Base-by-base conservation (phyloP, 1,140 invertebrate genomes). In the Diploscapter pachys region DNA sequence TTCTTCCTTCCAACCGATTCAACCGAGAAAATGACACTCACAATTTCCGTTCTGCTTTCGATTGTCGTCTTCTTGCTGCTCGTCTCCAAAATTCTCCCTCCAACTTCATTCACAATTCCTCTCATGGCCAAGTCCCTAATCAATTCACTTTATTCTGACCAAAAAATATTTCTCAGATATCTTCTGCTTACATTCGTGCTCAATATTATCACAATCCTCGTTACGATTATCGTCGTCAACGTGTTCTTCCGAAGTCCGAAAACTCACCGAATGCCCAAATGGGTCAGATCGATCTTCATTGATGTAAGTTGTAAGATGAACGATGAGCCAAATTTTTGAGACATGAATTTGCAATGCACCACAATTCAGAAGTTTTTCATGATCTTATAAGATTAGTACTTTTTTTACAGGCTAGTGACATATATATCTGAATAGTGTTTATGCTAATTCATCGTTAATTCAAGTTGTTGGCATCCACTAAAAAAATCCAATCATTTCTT, bases 141-240 rank as follows among this genome's bases (percentile, higher is more conserved):
- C 5, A 69, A 2, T 13, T 13, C 5, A 13, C 55, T 86, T 87
- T 5, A 80, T 87, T 59, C 57, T 31, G 31, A 31, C 31, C 11
- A 11, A 59, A 11, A 59, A 59, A 1, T 59, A 59, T 80, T 87
- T 13, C 98, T 99, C 85, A 98, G 98, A 88, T 99, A 98, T 89
- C 90, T 99, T 65, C 89, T 99, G 3, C 98, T 99, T 87, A 99
- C 96, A 52, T 99, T 99, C 88, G 96, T 99, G 74, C 98, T 99
- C 93, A 99, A 99, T 87, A 98, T 97, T 50, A 93, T 99, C 79
- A 96, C 95, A 89, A 98, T 99, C 88, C 89, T 99, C 72, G 93
- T 98, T 4, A 99, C 97, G 0, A 96, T 99, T 49, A 92, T 99
- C 83, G 98, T 99, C 81, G 98, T 99, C 84, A 99, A 99, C 86